A percentile compares a stretch with the other conserved stretches of the same genome.
Conservation (phyloP, 2,888 invertebrate genomes). For the Dasypogon diadema region DNA sequence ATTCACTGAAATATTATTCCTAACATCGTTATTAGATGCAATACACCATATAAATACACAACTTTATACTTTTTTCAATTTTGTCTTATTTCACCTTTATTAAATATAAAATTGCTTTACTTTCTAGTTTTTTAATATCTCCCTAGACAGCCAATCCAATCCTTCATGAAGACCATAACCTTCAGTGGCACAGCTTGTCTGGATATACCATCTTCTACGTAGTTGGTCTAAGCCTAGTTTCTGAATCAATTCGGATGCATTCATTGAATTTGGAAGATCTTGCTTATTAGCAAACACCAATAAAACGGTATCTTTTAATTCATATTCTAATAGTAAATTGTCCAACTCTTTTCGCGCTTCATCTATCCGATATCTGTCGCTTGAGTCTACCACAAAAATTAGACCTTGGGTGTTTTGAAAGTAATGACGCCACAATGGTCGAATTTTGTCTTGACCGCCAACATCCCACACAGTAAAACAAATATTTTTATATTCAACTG, state of each 20-base stretch:
- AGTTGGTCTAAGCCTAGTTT: conserved; percentile 57
- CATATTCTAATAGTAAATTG: conserved; percentile 58
- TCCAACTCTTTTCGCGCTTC: conserved; percentile 61
- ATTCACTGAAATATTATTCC: no score
- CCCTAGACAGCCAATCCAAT: conserved; percentile 58
- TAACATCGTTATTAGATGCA: no score
- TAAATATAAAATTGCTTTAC: no score
- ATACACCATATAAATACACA: no score
- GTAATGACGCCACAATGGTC: conserved; percentile 63
- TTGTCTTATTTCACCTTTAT: no score
- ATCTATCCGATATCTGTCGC: conserved; percentile 59
- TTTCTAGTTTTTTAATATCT: conserved; percentile 49
- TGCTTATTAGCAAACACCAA: conserved; percentile 63
- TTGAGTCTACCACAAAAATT: conserved; percentile 63
- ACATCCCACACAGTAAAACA: conserved; percentile 64
- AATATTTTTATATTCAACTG: conserved; percentile 63
- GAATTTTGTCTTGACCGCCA: conserved; percentile 62
- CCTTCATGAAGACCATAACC: conserved; percentile 58
- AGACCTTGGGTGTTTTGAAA: conserved; percentile 61
- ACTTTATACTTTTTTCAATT: no score
- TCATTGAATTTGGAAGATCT: conserved; percentile 61
- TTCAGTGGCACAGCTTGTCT: conserved; percentile 57
- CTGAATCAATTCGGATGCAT: conserved; percentile 56
- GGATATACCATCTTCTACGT: conserved; percentile 58
- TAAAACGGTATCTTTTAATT: conserved; percentile 60